Base-by-base conservation (phyloP, 2,888 invertebrate species). In the Omphaloscelis lunosa region DNA sequence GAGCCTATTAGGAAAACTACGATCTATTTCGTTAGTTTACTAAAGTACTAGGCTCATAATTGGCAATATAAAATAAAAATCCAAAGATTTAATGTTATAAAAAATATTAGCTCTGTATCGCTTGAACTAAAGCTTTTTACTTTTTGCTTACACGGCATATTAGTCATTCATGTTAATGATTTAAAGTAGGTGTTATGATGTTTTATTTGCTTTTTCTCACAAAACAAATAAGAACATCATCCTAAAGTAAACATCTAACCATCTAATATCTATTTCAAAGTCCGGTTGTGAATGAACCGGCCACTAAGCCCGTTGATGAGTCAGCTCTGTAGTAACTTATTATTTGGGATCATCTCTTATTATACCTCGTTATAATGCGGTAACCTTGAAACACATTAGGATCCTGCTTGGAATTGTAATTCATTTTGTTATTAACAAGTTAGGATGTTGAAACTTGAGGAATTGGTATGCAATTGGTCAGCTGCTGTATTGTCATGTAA, bases 311-410 rank as follows among this genome's bases (percentile, higher is more conserved):
- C 11, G 58, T 67, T 59, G 83, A 84, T 90, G 89, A 90, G 39
- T 89, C 88, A 90, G 75, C 5, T 59, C 71, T 72, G 56, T 82
- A 66, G 78, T 83, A 86, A 80, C 72, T 62, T 80, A 87, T 88
- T 78, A 84, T 82, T 88, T 80, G 69, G 86, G 80, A 86, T 87
- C 79, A 82, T 87, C 84, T 88, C 29, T 63, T 69, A 77, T 80
- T 70, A 29, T 66, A 69, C 72, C n/a, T 75, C 29, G 34, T 69
- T 66, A n/a, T 78, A 58, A 63, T 67, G 23, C 68, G 48, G 45
- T 85, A 74, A 77, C 87, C 88, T 88, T 87, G 79, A 72, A 75
- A 87, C 17, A 68, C 39, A 58, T 80, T 67, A 75, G 73, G 67
- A 88, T 88, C 84, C 86, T 88, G 88, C 68, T 88, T 71, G 63